Percentiles rank a stretch among this genome's conserved stretches.
Conservation (phyloP, 1,140 invertebrate genomes). For the Cotesia vestalis region DNA sequence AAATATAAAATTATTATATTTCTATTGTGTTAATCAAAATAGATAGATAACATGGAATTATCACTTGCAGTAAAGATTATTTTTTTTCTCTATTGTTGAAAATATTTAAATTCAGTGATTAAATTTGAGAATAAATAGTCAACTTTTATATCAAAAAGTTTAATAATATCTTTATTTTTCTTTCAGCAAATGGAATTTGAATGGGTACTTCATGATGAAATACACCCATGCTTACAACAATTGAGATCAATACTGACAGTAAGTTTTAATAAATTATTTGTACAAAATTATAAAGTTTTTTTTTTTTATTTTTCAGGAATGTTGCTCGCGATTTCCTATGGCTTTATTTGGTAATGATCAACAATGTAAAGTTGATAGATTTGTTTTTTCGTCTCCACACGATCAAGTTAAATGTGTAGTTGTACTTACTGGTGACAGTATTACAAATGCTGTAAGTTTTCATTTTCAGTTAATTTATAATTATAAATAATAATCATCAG, state of each 20-base stretch:
- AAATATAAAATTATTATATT: constrained; percentile 9
- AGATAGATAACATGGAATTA: not conserved
- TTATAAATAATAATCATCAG: not conserved
- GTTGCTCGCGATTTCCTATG: constrained; percentile 84
- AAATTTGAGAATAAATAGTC: not conserved
- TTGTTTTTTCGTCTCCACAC: constrained; percentile 82
- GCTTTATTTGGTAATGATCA: constrained; percentile 84
- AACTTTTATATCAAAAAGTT: constrained; percentile 1
- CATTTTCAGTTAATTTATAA: constrained; percentile 18
- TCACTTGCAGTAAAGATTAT: constrained; percentile 6
- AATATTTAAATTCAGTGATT: constrained; percentile 15
- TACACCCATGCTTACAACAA: constrained; percentile 85
- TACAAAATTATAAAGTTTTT: constrained; percentile 11
- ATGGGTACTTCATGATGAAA: constrained; percentile 90
- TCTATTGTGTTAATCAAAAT: not conserved
- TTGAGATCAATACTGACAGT: constrained; percentile 85
- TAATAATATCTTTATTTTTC: constrained; percentile 23
- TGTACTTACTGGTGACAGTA: constrained; percentile 88
- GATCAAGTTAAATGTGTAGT: constrained; percentile 92
- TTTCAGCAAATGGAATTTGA: constrained; percentile 92
- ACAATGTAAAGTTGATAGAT: constrained; percentile 87
- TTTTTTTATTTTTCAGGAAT: constrained; percentile 71
- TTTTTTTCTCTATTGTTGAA: constrained; percentile 3
- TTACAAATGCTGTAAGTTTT: constrained; percentile 84
- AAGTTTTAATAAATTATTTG: constrained; percentile 56